These are phyloP conservation scores for Seriola dumerili DNA, from an alignment of 2,113 vertebrate species.

Conservation along the genomic window DNA sequence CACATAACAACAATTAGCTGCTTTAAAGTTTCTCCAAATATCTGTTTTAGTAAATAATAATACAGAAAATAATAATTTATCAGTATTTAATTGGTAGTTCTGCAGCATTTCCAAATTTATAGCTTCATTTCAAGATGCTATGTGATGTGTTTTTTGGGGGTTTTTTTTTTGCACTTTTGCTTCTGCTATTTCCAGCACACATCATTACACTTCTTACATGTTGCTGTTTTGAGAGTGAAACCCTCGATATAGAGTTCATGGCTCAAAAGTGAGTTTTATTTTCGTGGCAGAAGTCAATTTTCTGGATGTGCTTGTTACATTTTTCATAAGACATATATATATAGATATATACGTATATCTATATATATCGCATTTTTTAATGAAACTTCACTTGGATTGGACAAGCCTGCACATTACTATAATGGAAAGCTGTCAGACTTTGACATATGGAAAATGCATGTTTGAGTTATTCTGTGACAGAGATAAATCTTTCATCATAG, in stretches of 20 bases:
- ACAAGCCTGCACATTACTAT: slow-evolving; percentile 26
- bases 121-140: no score
- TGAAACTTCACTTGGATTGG: not conserved
- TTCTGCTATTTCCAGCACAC: not conserved
- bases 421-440: slow-evolving; percentile 38
- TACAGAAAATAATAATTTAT: not conserved
- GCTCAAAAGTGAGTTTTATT: not conserved
- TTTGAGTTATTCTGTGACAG: slow-evolving; percentile 10
- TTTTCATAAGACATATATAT: slow-evolving; percentile 19
- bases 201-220: not conserved
- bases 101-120: not conserved
- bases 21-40: no score
- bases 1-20: not conserved
- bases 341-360: no score
- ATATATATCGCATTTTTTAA: not conserved
- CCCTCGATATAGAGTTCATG: not conserved
- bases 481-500: slow-evolving; percentile 12
- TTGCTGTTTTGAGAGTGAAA: not conserved
- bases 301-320: not conserved
- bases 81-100: not conserved
- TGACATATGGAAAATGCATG: slow-evolving; percentile 20
- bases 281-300: not conserved
- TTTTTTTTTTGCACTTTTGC: no score
- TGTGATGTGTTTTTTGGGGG: not conserved
- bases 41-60: no score